Conservation (phyloP, 92 coral and sea anemone species). For the Virgularia gustaviana region DNA sequence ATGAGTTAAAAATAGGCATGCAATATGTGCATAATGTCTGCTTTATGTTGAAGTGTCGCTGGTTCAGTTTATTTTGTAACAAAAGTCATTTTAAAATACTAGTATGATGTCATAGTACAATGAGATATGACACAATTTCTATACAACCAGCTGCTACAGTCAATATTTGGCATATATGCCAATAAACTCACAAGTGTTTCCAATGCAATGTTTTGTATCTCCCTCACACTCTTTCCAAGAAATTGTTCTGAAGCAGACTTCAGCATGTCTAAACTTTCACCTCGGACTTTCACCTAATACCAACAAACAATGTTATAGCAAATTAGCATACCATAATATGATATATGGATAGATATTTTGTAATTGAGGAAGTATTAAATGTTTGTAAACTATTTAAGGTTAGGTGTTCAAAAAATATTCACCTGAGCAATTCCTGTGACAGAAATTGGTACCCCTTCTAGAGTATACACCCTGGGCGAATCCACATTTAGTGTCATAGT, state of each 20-base stretch:
- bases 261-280: conserved; percentile 93
- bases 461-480: conserved; percentile 86
- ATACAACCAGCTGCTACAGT: too few relatives aligned
- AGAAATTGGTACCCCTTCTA: conserved; percentile 90
- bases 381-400: too few relatives aligned
- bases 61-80: too few relatives aligned
- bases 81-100: neutral
- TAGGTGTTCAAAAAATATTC: neutral
- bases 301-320: too few relatives aligned
- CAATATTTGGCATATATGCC: neutral
- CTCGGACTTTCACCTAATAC: conserved; percentile 98
- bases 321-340: too few relatives aligned
- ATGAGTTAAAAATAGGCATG: too few relatives aligned
- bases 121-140: too few relatives aligned
- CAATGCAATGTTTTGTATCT: conserved; percentile 74
- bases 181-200: conserved; percentile 74
- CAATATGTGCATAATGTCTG: too few relatives aligned
- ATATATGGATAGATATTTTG: too few relatives aligned
- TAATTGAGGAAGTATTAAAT: too few relatives aligned
- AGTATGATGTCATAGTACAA: neutral
- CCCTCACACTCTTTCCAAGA: conserved; percentile 70
- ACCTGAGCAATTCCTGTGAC: conserved; percentile 99
- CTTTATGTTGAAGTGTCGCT: too few relatives aligned
- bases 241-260: conserved; percentile 97
- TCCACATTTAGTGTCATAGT: conserved; percentile 93